Evolutionary conservation across 2,888 invertebrate species (phyloP), one percentile per base, ranked within the genome.

Genomic region (Temnothorax rugatulus): DNA sequence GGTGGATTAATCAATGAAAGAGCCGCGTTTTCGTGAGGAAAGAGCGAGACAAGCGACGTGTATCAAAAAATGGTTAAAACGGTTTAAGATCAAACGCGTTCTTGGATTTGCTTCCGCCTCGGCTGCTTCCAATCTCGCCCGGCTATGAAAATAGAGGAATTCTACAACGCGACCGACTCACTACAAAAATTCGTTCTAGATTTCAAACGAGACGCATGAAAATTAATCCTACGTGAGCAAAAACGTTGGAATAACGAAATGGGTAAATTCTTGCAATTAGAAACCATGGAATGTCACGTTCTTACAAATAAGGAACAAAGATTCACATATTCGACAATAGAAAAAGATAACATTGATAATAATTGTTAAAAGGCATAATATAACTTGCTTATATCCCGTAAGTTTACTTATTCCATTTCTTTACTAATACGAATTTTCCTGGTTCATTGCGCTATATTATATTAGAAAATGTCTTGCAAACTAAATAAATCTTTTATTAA

Each of bases 1-100:
- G 57, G 50, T 63, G 34, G 47, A 71, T 71, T 79, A 79, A 79
- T 79, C 79, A 71, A 79, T 79, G 71, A 59, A 71, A 71, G 57
- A 77, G 47, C 73, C 34, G 29, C 18, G 21, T 25, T 34, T 29
- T 64, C 25, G 47, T 25, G 47, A 61, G 25, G 25, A 4, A 25
- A 69, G 50, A 15, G 34, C 34, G 34, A 81, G 38, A 44, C 59
- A 50, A 7, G 4, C 4, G 47, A 25, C n/a, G 18, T 77, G 18
- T 29, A 61, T 52, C 13, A 82, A 82, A 82, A 77, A 73, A 77
- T 61, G 47, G 21, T 59, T 47, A 11, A 34, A 13, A 59, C 71
- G 79, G 34, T 59, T 59, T 71, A 59, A 71, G 68, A 83, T 79
- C 66, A 69, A 82, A 82, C 54, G 63, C 57, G 15, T 57, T 64